Evolutionary conservation across 2,797 vertebrate genomes (phyloP).

Genomic region (Onychomys arenicola): DNA sequence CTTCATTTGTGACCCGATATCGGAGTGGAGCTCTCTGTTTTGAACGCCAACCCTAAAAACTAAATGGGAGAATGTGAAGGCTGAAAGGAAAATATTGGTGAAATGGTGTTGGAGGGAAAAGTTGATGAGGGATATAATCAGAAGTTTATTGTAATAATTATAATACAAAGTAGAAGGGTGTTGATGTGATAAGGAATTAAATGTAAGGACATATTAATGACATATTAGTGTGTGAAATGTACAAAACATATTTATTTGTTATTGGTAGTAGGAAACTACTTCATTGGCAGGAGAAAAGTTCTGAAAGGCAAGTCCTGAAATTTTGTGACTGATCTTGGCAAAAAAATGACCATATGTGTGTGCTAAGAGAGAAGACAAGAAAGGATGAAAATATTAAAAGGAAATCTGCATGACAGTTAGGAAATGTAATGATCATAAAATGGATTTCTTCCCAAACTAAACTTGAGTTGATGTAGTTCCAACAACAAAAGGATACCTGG

Average conservation of each 20-base stretch:
- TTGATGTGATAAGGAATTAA: background rate
- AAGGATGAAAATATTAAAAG: constrained; percentile 19
- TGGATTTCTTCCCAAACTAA: background rate
- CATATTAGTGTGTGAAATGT: background rate
- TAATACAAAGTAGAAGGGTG: background rate
- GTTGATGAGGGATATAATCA: background rate
- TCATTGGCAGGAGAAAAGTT: background rate
- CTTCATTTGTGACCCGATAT: no score
- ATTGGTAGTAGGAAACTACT: background rate
- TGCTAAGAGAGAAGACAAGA: background rate
- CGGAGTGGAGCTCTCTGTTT: no score
- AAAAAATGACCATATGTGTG: background rate
- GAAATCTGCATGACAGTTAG: background rate
- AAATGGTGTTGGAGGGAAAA: background rate
- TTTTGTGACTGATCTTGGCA: background rate
- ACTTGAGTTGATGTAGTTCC: background rate
- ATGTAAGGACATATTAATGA: background rate
- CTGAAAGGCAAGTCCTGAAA: background rate
- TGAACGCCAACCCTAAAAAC: no score
- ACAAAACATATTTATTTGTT: background rate
- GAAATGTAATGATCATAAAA: constrained; percentile 38
- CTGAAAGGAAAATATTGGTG: background rate
- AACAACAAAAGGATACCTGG: background rate
- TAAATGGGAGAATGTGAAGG: background rate
- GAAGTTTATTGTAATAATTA: background rate